A percentile compares a stretch with the other conserved stretches of the same genome.
These are phyloP conservation scores for Penaeus japonicus DNA, from an alignment of 1,140 invertebrate species.

Conservation along the genomic window DNA sequence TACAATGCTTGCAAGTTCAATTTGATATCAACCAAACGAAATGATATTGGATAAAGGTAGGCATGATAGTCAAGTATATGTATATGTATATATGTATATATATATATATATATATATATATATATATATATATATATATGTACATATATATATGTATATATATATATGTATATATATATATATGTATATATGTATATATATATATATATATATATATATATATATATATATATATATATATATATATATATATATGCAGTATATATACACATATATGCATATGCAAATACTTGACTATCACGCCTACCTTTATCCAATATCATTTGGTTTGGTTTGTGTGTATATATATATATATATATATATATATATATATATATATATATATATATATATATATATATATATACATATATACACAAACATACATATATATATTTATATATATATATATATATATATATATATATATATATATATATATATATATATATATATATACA, in stretches of 20 bases:
- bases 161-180: neutral
- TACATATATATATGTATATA: neutral
- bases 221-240: neutral
- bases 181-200: neutral
- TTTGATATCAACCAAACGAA: neutral
- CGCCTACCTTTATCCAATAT: neutral
- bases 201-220: neutral
- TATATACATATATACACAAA: neutral
- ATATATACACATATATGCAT: neutral
- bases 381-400: conserved; percentile 6
- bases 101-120: neutral
- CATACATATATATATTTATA: neutral
- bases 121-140: neutral
- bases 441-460: neutral
- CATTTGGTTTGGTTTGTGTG: neutral
- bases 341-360: no score
- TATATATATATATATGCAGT: no score
- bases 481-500: neutral
- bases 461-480: neutral
- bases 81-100: neutral
- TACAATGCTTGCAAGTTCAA: no score
- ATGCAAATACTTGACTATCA: neutral
- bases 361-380: neutral
- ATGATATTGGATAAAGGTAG: neutral
- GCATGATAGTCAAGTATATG: neutral